Conservation (phyloP, 2,888 invertebrate genomes). For the Apamea monoglypha region DNA sequence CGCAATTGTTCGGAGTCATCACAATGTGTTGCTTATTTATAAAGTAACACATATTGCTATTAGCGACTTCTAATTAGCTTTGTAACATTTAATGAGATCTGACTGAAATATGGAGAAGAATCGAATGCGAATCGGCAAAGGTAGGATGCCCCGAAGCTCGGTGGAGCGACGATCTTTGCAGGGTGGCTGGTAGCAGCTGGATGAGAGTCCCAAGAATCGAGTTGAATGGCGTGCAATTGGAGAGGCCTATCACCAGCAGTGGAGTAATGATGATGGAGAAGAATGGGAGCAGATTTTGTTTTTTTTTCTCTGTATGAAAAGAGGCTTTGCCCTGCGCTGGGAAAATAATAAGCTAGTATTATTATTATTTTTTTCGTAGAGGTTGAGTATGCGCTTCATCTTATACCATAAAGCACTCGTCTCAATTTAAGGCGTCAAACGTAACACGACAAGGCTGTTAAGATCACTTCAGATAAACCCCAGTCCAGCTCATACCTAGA, state of each 20-base stretch:
- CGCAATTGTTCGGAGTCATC: background rate
- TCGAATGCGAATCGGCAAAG: too few species aligned
- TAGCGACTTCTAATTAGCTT: background rate
- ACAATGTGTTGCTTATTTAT: background rate
- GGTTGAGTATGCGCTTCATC: constrained; percentile 8
- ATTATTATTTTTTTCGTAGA: background rate
- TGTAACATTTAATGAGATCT: background rate
- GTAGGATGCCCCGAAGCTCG: too few species aligned
- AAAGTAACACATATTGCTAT: background rate
- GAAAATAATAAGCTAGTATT: background rate
- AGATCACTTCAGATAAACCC: constrained; percentile 34
- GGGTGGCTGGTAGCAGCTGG: too few species aligned
- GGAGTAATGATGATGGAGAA: background rate
- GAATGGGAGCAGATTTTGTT: background rate
- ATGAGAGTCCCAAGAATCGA: too few species aligned
- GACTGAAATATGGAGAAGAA: background rate
- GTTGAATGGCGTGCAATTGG: too few species aligned
- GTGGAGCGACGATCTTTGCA: too few species aligned
- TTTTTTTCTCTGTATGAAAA: background rate
- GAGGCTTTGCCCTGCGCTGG: background rate
- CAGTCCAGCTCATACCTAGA: background rate
- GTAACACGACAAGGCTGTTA: constrained; percentile 22
- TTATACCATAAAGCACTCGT: constrained; percentile 11
- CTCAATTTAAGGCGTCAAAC: constrained; percentile 39
- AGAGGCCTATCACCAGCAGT: too few species aligned